These are phyloP conservation scores for Gryllus bimaculatus DNA, from an alignment of 1,140 invertebrate species.

Conservation along the genomic window DNA sequence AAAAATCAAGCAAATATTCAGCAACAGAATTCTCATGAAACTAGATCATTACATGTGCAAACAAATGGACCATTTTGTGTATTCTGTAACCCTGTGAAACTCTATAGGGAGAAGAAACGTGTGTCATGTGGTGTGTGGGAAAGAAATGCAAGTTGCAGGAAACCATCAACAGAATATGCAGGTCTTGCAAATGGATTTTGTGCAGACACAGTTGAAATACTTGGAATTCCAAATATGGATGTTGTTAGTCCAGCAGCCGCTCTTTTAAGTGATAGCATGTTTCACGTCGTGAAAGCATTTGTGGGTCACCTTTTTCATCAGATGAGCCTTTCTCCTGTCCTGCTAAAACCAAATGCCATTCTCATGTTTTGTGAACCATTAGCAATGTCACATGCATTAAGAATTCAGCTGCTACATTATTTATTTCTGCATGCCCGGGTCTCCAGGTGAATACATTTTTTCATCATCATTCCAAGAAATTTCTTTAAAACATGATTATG, in stretches of 20 bases:
- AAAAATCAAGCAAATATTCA: background rate
- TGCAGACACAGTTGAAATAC: slow-evolving; percentile 35
- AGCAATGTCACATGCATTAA: slow-evolving; percentile 34
- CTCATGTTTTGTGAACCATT: slow-evolving; percentile 41
- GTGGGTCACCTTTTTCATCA: slow-evolving; percentile 39
- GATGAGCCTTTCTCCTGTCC: slow-evolving; percentile 34
- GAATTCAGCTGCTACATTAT: slow-evolving; percentile 39
- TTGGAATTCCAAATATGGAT: slow-evolving; percentile 39
- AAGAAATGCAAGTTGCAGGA: slow-evolving; percentile 31
- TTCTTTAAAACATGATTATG: too few species aligned
- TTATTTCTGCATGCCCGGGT: slow-evolving; percentile 41
- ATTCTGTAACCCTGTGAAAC: slow-evolving; percentile 36
- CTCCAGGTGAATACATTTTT: slow-evolving; percentile 32
- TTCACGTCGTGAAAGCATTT: slow-evolving; percentile 37
- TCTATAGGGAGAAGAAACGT: slow-evolving; percentile 36
- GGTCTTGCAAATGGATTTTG: slow-evolving; percentile 39
- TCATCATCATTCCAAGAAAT: background rate
- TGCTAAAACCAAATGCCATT: slow-evolving; percentile 38
- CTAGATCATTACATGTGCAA: slow-evolving; percentile 21
- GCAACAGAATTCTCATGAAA: background rate
- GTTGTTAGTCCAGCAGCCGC: slow-evolving; percentile 39
- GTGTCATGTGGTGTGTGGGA: slow-evolving; percentile 31
- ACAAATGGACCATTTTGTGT: slow-evolving; percentile 38
- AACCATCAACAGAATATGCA: slow-evolving; percentile 33
- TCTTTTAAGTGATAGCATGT: slow-evolving; percentile 34